Percentiles rank a stretch among this genome's conserved stretches.
Conservation (phyloP, 2,888 invertebrate species). For the Syrista parreyssii region DNA sequence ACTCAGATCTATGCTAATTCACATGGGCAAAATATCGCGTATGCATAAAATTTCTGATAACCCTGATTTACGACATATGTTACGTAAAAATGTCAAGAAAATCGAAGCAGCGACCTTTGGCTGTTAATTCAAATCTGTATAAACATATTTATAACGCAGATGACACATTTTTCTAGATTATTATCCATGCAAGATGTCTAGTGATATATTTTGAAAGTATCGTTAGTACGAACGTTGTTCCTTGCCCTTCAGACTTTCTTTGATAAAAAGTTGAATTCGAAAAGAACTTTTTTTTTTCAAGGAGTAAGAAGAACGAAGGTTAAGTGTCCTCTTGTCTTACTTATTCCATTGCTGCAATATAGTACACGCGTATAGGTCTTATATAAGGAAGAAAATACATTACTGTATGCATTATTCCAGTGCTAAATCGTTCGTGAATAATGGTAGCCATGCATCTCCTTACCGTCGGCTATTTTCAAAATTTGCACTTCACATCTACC, state of each 20-base stretch:
- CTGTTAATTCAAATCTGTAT: background rate
- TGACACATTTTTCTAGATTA: background rate
- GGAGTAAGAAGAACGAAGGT: background rate
- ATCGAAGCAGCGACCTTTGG: background rate
- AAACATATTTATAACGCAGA: background rate
- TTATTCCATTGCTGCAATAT: background rate
- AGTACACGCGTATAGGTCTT: background rate
- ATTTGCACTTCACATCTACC: background rate
- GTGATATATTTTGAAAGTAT: background rate
- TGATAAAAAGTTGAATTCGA: background rate
- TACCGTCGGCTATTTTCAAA: background rate
- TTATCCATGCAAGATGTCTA: background rate
- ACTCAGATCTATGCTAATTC: conserved; percentile 34
- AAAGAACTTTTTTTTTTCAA: background rate
- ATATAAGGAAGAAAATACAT: conserved; percentile 26
- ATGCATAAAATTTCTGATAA: background rate
- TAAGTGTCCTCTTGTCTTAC: background rate
- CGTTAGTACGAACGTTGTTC: background rate
- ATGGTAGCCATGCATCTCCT: conserved; percentile 45
- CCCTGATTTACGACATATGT: background rate
- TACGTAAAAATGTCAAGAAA: background rate
- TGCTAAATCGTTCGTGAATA: conserved; percentile 54
- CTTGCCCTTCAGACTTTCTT: background rate
- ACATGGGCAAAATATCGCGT: conserved; percentile 25
- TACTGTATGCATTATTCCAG: conserved; percentile 48